Conservation (phyloP, 2,113 vertebrate genomes). For the Cyprinodon variegatus region DNA sequence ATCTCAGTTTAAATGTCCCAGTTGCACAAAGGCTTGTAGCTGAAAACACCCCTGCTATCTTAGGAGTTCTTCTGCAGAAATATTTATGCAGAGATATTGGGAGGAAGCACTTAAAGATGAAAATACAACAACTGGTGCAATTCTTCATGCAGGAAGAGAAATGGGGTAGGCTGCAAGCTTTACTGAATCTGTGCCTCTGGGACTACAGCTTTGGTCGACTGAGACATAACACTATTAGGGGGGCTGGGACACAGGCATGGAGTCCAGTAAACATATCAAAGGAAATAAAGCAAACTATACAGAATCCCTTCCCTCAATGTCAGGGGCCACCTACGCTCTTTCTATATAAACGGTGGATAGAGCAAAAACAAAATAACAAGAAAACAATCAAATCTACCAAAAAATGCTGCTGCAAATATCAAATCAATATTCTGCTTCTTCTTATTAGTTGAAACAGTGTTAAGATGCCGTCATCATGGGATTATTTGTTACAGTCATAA, state of each 20-base stretch:
- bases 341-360: conserved; percentile 31
- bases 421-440: conserved; percentile 63
- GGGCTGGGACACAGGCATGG: conserved; percentile 43
- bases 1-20: conserved; percentile 21
- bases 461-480: conserved; percentile 54
- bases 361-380: conserved; percentile 56
- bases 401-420: conserved; percentile 45
- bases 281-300: conserved; percentile 65
- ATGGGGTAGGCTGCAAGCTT: conserved; percentile 35
- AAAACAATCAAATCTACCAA: conserved; percentile 1
- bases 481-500: conserved; percentile 72
- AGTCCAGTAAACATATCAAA: conserved; percentile 64
- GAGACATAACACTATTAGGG: conserved; percentile 66
- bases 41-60: not conserved
- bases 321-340: conserved; percentile 56
- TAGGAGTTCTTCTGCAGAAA: not conserved
- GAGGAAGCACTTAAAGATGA: conserved; percentile 1
- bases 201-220: conserved; percentile 46
- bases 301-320: conserved; percentile 63
- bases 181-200: conserved; percentile 59
- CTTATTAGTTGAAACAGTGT: conserved; percentile 56
- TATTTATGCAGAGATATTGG: not conserved
- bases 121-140: conserved; percentile 26
- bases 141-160: conserved; percentile 20
- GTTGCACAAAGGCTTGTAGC: conserved; percentile 5